Percentiles rank a stretch among this genome's conserved stretches.
These are phyloP conservation scores for Balanococcus diminutus DNA, from an alignment of 2,888 invertebrate genomes.

Conservation along the genomic window DNA sequence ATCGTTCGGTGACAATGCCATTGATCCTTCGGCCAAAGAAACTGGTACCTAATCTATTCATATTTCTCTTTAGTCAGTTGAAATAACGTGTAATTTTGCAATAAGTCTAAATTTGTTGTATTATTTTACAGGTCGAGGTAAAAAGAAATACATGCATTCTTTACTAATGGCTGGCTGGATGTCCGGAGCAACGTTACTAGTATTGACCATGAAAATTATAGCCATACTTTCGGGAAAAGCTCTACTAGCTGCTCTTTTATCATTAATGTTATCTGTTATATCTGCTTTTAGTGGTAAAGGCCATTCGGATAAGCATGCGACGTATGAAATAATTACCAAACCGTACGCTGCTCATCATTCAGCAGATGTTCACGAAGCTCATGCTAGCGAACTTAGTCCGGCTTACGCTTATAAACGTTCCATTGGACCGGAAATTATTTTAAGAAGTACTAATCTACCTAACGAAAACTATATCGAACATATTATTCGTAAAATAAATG, in stretches of 20 bases:
- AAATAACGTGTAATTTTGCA: background rate
- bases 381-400: conserved; percentile 46
- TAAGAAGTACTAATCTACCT: conserved; percentile 14
- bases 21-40: conserved; percentile 46
- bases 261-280: conserved; percentile 58
- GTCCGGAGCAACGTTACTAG: conserved; percentile 58
- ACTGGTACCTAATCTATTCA: conserved; percentile 49
- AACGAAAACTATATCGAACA: conserved; percentile 46
- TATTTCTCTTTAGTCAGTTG: background rate
- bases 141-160: conserved; percentile 57
- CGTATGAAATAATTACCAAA: conserved; percentile 83
- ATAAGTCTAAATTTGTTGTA: background rate
- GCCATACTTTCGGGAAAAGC: conserved; percentile 59
- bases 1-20: conserved; percentile 54
- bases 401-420: conserved; percentile 56
- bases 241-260: conserved; percentile 58
- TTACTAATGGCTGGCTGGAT: conserved; percentile 58
- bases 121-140: conserved; percentile 56
- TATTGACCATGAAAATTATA: conserved; percentile 58
- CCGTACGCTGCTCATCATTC: conserved; percentile 69
- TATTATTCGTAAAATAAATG: conserved; percentile 34
- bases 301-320: conserved; percentile 65
- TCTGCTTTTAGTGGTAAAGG: conserved; percentile 58
- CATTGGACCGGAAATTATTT: conserved; percentile 43
- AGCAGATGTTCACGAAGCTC: conserved; percentile 57